Percentiles rank a stretch among this genome's conserved stretches.
phyloP scores from a whole-genome alignment of 2,888 invertebrate species.

The Fragum sueziense region DNA sequence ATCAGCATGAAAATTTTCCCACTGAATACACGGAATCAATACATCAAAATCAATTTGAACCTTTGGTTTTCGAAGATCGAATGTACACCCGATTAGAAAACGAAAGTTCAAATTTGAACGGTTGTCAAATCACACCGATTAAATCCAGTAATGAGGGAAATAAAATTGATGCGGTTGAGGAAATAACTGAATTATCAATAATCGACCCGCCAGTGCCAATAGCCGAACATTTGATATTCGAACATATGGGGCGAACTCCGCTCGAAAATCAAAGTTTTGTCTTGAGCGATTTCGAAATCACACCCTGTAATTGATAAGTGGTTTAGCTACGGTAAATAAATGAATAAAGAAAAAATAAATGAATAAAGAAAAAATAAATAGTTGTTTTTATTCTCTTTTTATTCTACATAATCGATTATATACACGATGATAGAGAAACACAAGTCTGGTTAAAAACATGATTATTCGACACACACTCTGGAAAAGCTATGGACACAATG shows the following conservation, averaged over 20 bases:
- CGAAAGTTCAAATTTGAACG: too few species aligned
- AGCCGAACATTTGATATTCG: too few species aligned
- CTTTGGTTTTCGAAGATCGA: conserved; percentile 4
- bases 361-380: conserved; percentile 1
- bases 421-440: neutral
- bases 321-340: too few species aligned
- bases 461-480: conserved; percentile 30
- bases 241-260: too few species aligned
- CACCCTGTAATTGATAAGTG: neutral
- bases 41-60: neutral
- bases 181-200: too few species aligned
- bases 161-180: too few species aligned
- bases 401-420: neutral
- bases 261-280: conserved; percentile 2
- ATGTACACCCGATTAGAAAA: neutral
- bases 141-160: too few species aligned
- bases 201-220: too few species aligned
- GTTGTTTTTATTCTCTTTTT: neutral
- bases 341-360: too few species aligned
- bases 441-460: conserved; percentile 27
- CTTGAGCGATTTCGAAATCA: neutral
- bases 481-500: conserved; percentile 19
- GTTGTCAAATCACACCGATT: too few species aligned
- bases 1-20: too few species aligned
- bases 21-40: too few species aligned